Percentiles rank a stretch among this genome's conserved stretches.
Conservation (phyloP, 2,888 invertebrate species). For the Marronus borbonicus region DNA sequence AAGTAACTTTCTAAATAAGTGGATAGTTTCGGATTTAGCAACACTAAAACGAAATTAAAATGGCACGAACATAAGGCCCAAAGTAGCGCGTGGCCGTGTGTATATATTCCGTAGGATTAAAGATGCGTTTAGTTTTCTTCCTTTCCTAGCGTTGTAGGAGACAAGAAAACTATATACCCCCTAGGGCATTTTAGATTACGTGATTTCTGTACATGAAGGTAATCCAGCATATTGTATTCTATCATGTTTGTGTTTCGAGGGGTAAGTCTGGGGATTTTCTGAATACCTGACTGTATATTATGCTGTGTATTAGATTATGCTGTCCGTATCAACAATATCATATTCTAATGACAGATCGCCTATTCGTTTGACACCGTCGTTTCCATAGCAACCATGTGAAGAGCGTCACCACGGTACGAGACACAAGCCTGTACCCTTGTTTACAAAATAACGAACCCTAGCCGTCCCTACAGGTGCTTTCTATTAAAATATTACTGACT, state of each 20-base stretch:
- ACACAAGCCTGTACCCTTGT: constrained; percentile 65
- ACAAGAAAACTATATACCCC: constrained; percentile 16
- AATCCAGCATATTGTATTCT: constrained; percentile 41
- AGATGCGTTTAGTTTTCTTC: constrained; percentile 9
- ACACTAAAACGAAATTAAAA: constrained; percentile 28
- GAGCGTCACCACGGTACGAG: constrained; percentile 66
- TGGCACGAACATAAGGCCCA: not conserved
- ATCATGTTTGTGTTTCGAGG: constrained; percentile 34
- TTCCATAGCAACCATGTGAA: constrained; percentile 70
- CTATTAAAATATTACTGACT: constrained; percentile 43
- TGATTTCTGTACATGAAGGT: constrained; percentile 43
- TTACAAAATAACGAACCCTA: constrained; percentile 57
- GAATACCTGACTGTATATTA: constrained; percentile 58
- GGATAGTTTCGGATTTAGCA: constrained; percentile 19
- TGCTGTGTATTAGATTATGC: too few relatives aligned
- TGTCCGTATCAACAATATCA: constrained; percentile 64
- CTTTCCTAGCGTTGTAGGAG: not conserved
- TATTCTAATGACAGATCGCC: constrained; percentile 64
- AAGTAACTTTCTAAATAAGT: constrained; percentile 34
- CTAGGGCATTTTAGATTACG: constrained; percentile 20
- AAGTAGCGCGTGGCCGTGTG: not conserved
- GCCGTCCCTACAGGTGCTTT: constrained; percentile 30
- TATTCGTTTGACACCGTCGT: constrained; percentile 70
- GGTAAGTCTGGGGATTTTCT: constrained; percentile 45
- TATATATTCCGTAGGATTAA: constrained; percentile 8